Percentiles rank a stretch among this genome's conserved stretches.
phyloP scores from a whole-genome alignment of 2,113 vertebrate species.

The Tretioscincus oriximinensis region DNA sequence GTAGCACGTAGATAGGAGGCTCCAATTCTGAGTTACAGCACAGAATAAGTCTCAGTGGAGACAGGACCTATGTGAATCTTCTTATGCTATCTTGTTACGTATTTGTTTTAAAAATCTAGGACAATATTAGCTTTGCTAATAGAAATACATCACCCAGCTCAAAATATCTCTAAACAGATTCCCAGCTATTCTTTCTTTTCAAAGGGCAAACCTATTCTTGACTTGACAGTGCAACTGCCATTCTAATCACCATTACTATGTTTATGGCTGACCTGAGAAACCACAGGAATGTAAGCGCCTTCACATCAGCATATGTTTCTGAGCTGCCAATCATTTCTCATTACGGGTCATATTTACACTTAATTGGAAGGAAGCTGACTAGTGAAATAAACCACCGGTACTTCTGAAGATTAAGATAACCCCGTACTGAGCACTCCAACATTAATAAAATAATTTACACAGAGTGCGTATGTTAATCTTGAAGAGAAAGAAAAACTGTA shows the following conservation, averaged over 20 bases:
- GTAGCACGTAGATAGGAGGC: too few species aligned
- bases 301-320: neutral
- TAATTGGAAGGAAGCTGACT: neutral
- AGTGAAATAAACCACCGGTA: neutral
- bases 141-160: neutral
- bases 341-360: neutral
- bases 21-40: too few species aligned
- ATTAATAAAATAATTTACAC: neutral
- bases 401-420: neutral
- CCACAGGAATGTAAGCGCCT: neutral
- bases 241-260: neutral
- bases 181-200: neutral
- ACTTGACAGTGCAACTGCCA: neutral
- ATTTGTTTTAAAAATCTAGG: neutral
- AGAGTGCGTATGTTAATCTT: neutral
- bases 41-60: too few species aligned
- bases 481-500: too few species aligned
- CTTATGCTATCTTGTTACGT: accelerated
- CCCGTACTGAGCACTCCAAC: neutral
- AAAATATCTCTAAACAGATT: neutral
- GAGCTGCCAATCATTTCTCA: neutral
- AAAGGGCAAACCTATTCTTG: neutral
- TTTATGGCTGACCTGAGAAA: neutral
- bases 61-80: neutral
- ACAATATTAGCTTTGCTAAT: neutral